Percentiles rank a stretch among this genome's conserved stretches.
These are phyloP conservation scores for Lutjanus erythropterus DNA, from an alignment of 2,113 vertebrate genomes.

Conservation along the genomic window DNA sequence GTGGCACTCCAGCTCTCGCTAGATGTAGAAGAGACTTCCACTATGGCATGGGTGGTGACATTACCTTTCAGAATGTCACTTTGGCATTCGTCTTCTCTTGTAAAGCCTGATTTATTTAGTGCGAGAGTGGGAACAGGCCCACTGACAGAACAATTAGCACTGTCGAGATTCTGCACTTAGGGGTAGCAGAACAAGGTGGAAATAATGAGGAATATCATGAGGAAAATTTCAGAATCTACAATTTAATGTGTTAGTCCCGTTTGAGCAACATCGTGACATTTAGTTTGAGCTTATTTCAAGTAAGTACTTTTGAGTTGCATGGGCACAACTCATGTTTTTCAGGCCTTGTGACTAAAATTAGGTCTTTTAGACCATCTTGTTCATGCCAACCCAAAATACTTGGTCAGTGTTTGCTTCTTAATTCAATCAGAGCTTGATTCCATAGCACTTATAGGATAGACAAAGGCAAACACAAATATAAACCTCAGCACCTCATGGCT, in stretches of 20 bases:
- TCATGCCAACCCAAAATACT: not conserved
- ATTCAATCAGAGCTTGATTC: not conserved
- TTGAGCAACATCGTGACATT: not conserved
- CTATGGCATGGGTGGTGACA: slow-evolving; percentile 67
- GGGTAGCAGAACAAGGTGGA: slow-evolving; percentile 27
- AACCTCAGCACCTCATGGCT: slow-evolving; percentile 15
- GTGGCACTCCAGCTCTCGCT: slow-evolving; percentile 54
- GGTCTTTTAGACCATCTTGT: not conserved
- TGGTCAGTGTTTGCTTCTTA: not conserved
- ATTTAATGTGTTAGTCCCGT: not conserved
- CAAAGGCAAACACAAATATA: slow-evolving; percentile 9
- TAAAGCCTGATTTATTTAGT: slow-evolving; percentile 59
- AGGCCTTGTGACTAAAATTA: not conserved
- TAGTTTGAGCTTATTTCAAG: not conserved
- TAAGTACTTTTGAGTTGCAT: not conserved
- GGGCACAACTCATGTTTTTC: not conserved
- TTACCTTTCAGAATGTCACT: slow-evolving; percentile 59
- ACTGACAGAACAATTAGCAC: slow-evolving; percentile 80
- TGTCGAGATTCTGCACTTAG: slow-evolving; percentile 25
- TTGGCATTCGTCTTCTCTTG: slow-evolving; percentile 29
- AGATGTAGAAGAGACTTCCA: slow-evolving; percentile 52
- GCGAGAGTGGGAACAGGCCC: slow-evolving; percentile 58
- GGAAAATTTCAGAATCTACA: slow-evolving; percentile 8
- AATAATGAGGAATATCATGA: slow-evolving; percentile 22
- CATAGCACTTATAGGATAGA: not conserved